Conservation (phyloP, 1,140 invertebrate species). For the Archegozetes longisetosus region DNA sequence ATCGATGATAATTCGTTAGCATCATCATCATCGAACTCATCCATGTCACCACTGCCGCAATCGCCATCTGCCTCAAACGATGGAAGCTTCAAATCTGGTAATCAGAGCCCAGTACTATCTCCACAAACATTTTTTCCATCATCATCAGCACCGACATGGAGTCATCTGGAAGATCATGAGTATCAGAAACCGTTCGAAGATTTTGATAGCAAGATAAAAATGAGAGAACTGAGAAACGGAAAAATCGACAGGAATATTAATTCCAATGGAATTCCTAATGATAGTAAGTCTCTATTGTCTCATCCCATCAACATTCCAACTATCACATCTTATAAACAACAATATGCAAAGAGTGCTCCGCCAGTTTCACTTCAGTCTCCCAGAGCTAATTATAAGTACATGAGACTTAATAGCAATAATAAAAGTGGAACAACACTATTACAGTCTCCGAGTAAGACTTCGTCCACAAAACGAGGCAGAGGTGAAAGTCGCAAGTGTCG, state of each 20-base stretch:
- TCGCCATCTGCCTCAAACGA: not conserved
- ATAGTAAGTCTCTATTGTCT: not conserved
- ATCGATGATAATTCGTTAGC: not conserved
- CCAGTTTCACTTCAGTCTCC: not conserved
- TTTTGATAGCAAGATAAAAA: no score
- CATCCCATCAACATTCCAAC: slow-evolving; percentile 12
- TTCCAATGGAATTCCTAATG: not conserved
- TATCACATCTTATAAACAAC: not conserved
- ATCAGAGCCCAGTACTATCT: not conserved
- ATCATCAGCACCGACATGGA: not conserved
- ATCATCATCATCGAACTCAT: slow-evolving; percentile 5
- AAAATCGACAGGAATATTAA: not conserved
- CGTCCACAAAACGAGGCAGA: slow-evolving; percentile 13
- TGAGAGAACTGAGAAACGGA: no score
- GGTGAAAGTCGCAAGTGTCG: slow-evolving; percentile 23
- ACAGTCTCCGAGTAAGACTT: slow-evolving; percentile 25
- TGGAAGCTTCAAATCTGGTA: not conserved
- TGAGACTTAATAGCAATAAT: not conserved
- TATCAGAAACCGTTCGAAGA: not conserved
- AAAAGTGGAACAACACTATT: not conserved
- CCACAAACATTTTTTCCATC: not conserved
- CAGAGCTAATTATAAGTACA: not conserved
- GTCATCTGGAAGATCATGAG: slow-evolving; percentile 12
- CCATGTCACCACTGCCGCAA: not conserved
- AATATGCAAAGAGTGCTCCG: not conserved